These are phyloP conservation scores for Pseudochirops cupreus DNA, from an alignment of 2,797 vertebrate species.

Conservation along the genomic window DNA sequence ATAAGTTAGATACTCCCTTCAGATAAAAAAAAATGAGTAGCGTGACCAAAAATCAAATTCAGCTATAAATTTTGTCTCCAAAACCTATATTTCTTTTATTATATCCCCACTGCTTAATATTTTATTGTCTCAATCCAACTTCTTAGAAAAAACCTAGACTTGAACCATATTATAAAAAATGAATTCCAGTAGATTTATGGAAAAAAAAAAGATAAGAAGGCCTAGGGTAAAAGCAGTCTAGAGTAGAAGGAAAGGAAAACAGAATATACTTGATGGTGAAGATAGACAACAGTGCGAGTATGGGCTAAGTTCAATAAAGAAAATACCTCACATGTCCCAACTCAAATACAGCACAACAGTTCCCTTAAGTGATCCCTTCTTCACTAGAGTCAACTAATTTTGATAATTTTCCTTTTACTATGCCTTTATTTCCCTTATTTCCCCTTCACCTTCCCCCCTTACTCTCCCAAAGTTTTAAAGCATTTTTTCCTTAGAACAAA, in stretches of 20 bases:
- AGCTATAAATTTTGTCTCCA: no score
- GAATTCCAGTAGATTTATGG: neutral
- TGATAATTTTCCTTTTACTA: neutral
- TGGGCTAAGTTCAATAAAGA: constrained; percentile 15
- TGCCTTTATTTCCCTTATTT: neutral
- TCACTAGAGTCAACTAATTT: neutral
- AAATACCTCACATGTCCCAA: neutral
- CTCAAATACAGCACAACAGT: neutral
- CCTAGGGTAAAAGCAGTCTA: neutral
- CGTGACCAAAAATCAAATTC: no score
- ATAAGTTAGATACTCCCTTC: no score
- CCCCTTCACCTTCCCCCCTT: neutral
- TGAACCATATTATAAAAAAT: constrained; percentile 54
- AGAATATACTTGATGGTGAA: constrained; percentile 46
- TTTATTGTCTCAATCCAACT: constrained; percentile 65
- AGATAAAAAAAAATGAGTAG: no score
- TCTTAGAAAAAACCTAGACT: constrained; percentile 61
- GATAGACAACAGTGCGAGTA: constrained; percentile 29
- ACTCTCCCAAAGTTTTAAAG: neutral
- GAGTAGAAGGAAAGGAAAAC: constrained; percentile 20
- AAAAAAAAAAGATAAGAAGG: constrained; percentile 10
- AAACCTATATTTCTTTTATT: neutral
- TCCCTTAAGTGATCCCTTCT: neutral
- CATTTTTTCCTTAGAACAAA: constrained; percentile 1
- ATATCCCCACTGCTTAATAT: constrained; percentile 55